phyloP scores from a whole-genome alignment of 2,113 vertebrate genomes.

The Polyodon spathula region DNA sequence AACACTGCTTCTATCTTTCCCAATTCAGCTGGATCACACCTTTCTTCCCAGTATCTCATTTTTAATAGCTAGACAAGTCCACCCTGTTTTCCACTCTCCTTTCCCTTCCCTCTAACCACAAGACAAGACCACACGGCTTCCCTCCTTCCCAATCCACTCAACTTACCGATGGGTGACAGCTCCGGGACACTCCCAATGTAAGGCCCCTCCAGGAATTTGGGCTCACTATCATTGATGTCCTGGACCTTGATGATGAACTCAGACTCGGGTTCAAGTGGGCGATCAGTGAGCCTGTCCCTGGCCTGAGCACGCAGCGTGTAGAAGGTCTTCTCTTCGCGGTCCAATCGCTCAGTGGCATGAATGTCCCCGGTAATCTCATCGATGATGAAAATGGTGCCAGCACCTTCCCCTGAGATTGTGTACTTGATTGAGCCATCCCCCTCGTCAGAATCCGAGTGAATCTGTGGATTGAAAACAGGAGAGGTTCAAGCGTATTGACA shows the following conservation, averaged over 20 bases:
- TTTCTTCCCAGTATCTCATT: no score
- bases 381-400: conserved; percentile 91
- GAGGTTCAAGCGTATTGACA: neutral
- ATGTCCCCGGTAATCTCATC: conserved; percentile 92
- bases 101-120: no score
- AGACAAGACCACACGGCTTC: neutral
- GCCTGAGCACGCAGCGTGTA: conserved; percentile 90
- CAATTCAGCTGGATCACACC: no score
- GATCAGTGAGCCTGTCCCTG: conserved; percentile 67
- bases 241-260: conserved; percentile 98
- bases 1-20: no score
- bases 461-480: conserved; percentile 56
- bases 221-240: conserved; percentile 97
- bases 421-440: conserved; percentile 96
- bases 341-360: conserved; percentile 86
- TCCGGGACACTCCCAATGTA: conserved; percentile 93
- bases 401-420: conserved; percentile 93
- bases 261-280: conserved; percentile 84
- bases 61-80: no score
- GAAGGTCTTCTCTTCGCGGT: conserved; percentile 90
- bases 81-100: no score
- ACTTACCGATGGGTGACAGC: conserved; percentile 85
- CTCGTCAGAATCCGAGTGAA: conserved; percentile 92
- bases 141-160: neutral
- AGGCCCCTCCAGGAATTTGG: conserved; percentile 90